Evolutionary conservation across 2,888 invertebrate genomes (phyloP).

Genomic region (Pycnomerus fuliginosus): DNA sequence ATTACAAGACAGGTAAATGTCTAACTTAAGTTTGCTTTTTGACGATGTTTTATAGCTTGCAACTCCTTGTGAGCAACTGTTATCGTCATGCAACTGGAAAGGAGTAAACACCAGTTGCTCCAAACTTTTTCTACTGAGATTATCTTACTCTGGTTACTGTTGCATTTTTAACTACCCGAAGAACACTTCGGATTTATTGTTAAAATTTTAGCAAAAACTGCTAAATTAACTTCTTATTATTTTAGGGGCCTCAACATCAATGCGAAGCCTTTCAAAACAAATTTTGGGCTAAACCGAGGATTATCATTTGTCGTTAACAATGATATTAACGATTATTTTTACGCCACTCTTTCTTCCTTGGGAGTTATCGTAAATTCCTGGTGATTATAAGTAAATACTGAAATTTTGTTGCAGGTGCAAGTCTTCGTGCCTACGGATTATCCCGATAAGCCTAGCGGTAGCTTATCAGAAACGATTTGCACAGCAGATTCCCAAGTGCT

Average conservation of each 20-base stretch:
- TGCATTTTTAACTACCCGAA: constrained; percentile 10
- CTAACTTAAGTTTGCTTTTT: constrained; percentile 1
- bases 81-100: constrained; percentile 2
- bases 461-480: constrained; percentile 4
- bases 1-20: not conserved
- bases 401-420: constrained; percentile 3
- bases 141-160: constrained; percentile 8
- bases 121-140: not conserved
- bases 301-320: constrained; percentile 5
- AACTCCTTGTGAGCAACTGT: constrained; percentile 5
- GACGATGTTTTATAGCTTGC: no score
- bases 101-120: constrained; percentile 1
- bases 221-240: not conserved
- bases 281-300: constrained; percentile 6
- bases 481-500: constrained; percentile 8
- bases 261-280: not conserved
- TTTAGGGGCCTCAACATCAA: not conserved
- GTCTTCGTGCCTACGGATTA: constrained; percentile 10
- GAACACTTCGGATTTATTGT: not conserved
- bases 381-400: not conserved
- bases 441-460: constrained; percentile 9
- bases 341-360: constrained; percentile 2
- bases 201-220: not conserved
- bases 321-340: constrained; percentile 5
- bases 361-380: constrained; percentile 8